Percentiles rank a stretch among this genome's conserved stretches.
Evolutionary conservation across 2,113 vertebrate genomes (phyloP).

Genomic region (Arvicanthis niloticus): DNA sequence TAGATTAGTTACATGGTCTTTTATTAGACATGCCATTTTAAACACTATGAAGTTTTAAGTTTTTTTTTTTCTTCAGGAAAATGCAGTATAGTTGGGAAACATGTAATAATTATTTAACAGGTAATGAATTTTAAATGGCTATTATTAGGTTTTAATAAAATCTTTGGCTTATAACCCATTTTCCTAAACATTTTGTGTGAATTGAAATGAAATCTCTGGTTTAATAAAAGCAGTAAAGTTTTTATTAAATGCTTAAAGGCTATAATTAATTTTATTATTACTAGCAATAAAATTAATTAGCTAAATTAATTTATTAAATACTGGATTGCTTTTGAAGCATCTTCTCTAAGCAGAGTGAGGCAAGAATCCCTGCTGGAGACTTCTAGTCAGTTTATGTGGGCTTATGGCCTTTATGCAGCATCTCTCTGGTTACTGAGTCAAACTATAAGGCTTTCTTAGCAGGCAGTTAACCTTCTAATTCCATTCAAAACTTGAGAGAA

Average conservation of each 20-base stretch:
- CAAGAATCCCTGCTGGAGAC: not conserved
- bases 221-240: not conserved
- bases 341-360: not conserved
- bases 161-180: not conserved
- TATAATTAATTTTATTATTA: not conserved
- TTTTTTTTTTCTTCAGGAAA: not conserved
- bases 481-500: not conserved
- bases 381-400: not conserved
- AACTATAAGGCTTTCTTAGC: conserved; percentile 31
- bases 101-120: conserved; percentile 43
- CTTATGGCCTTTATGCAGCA: not conserved
- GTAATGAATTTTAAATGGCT: conserved; percentile 13
- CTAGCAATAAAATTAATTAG: not conserved
- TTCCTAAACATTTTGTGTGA: not conserved
- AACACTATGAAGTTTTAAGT: not conserved
- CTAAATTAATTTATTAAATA: conserved; percentile 28
- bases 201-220: not conserved
- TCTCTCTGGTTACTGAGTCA: not conserved
- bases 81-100: not conserved
- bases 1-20: not conserved
- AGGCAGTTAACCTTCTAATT: conserved; percentile 23
- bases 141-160: conserved; percentile 19
- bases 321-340: not conserved
- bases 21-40: conserved; percentile 41
- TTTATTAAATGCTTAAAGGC: conserved; percentile 2